A percentile compares a stretch with the other conserved stretches of the same genome.
phyloP scores from a whole-genome alignment of 1,140 invertebrate species.

The Meloidogyne chitwoodi region DNA sequence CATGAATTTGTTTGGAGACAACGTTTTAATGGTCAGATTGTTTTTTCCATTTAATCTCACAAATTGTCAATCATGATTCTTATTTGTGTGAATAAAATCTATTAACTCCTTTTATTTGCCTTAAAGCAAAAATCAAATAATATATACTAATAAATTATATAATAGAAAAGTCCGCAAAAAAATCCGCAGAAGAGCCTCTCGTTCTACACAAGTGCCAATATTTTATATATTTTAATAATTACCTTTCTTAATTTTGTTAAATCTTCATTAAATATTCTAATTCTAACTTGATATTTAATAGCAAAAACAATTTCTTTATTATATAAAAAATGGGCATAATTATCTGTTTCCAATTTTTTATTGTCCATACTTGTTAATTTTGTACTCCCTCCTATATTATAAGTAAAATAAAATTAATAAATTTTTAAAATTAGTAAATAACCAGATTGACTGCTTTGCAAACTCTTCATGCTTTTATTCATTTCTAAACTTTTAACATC shows the following conservation, averaged over 20 bases:
- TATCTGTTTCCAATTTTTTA: slow-evolving; percentile 40
- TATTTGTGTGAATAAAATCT: too few species aligned
- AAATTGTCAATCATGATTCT: too few species aligned
- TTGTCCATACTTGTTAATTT: slow-evolving; percentile 33
- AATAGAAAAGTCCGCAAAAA: too few species aligned
- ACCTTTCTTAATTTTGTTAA: slow-evolving; percentile 21
- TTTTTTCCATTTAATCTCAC: too few species aligned
- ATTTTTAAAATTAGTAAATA: background rate
- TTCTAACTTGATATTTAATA: slow-evolving; percentile 34
- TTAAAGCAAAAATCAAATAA: too few species aligned
- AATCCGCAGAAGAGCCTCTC: too few species aligned
- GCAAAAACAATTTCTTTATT: slow-evolving; percentile 47
- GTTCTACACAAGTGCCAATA: too few species aligned
- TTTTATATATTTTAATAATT: too few species aligned
- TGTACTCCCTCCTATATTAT: slow-evolving; percentile 3
- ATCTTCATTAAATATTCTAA: slow-evolving; percentile 24
- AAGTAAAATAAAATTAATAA: background rate
- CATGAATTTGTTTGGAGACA: too few species aligned
- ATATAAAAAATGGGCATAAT: slow-evolving; percentile 47
- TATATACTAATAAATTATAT: too few species aligned
- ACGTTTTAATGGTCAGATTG: too few species aligned
- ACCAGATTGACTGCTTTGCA: slow-evolving; percentile 36
- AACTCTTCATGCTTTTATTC: slow-evolving; percentile 40
- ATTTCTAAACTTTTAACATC: slow-evolving; percentile 11
- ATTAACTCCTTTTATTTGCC: too few species aligned